These are phyloP conservation scores for Schizotus pectinicornis DNA, from an alignment of 2,888 invertebrate species.

Conservation along the genomic window DNA sequence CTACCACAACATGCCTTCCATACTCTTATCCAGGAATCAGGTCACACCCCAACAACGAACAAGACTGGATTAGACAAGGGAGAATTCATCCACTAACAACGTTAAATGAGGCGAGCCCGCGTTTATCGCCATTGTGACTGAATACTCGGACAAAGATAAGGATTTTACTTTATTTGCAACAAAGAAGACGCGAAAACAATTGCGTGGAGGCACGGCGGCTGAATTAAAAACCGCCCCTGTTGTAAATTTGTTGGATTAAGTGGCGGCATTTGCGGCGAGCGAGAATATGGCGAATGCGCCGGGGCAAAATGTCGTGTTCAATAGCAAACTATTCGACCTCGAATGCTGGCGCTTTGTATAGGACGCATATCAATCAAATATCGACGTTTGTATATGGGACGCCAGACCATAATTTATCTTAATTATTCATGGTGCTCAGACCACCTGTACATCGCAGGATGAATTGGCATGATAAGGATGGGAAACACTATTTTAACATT, in stretches of 20 bases:
- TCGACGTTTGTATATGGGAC: slow-evolving; percentile 27
- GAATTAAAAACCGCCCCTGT: not conserved
- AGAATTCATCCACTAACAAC: slow-evolving; percentile 14
- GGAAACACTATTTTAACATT: slow-evolving; percentile 14
- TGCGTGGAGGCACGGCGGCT: not conserved
- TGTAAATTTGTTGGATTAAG: too few species aligned
- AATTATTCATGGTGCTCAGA: slow-evolving; percentile 28
- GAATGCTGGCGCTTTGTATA: slow-evolving; percentile 17
- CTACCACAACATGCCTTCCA: not conserved
- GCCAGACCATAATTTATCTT: slow-evolving; percentile 25
- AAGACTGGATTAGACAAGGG: slow-evolving; percentile 23
- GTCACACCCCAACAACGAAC: slow-evolving; percentile 17
- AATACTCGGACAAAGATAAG: not conserved
- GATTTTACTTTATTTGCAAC: not conserved
- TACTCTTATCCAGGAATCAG: slow-evolving; percentile 21
- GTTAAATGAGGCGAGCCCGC: slow-evolving; percentile 14
- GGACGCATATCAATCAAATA: slow-evolving; percentile 27
- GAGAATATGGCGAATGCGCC: slow-evolving; percentile 17
- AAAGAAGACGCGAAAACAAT: not conserved
- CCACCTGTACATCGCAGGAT: slow-evolving; percentile 22
- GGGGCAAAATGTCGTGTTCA: slow-evolving; percentile 13
- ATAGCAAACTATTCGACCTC: slow-evolving; percentile 15
- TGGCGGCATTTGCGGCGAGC: too few species aligned
- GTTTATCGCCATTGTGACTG: slow-evolving; percentile 1
- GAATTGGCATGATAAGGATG: slow-evolving; percentile 7